Evolutionary conservation across 92 coral and sea anemone genomes (phyloP).

Genomic region (Palythoa caribaeorum): DNA sequence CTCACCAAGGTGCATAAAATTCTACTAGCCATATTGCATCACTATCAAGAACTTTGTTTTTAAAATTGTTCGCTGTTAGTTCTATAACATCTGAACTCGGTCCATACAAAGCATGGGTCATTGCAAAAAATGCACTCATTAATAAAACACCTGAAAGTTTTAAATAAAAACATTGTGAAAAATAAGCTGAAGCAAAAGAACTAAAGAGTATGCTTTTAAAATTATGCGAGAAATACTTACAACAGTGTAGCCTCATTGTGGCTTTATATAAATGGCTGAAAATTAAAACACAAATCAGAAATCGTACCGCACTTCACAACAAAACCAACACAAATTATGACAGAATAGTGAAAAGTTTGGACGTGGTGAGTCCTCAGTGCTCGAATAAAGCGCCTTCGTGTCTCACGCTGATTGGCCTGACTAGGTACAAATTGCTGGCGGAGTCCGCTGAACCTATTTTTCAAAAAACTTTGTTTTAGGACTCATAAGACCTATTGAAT

Average conservation of each 20-base stretch:
- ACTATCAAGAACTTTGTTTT: slow-evolving; percentile 82
- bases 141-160: slow-evolving; percentile 77
- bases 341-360: not conserved
- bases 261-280: not conserved
- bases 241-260: slow-evolving; percentile 59
- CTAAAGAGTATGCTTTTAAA: not conserved
- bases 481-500: not conserved
- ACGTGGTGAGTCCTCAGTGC: slow-evolving; percentile 56
- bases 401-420: slow-evolving; percentile 92
- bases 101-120: slow-evolving; percentile 82
- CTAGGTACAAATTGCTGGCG: slow-evolving; percentile 34
- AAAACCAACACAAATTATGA: not conserved
- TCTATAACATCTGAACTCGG: slow-evolving; percentile 89
- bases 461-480: slow-evolving; percentile 25
- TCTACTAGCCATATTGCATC: slow-evolving; percentile 95
- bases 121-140: slow-evolving; percentile 61
- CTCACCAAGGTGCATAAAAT: slow-evolving; percentile 98
- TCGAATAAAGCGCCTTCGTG: slow-evolving; percentile 95
- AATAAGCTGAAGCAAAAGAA: not conserved
- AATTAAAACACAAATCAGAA: slow-evolving; percentile 34
- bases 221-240: slow-evolving; percentile 34
- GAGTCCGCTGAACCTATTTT: slow-evolving; percentile 60
- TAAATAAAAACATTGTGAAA: not conserved
- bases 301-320: not conserved
- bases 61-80: slow-evolving; percentile 92